Evolutionary conservation across 2,113 vertebrate species (phyloP).

Genomic region (Megaptera novaeangliae): DNA sequence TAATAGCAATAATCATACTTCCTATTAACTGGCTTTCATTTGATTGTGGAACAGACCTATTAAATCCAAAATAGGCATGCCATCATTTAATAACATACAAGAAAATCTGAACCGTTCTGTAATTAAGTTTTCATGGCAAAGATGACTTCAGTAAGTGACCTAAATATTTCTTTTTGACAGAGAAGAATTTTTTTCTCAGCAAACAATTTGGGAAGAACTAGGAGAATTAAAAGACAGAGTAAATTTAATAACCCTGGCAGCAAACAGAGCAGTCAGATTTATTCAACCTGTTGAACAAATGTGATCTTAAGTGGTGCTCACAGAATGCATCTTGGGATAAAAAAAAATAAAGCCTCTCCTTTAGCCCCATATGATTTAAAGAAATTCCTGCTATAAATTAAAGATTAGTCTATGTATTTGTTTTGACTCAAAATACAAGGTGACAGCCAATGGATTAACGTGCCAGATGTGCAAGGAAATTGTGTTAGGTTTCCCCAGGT

Average conservation of each 20-base stretch:
- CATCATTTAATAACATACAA: not conserved
- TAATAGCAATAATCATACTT: not conserved
- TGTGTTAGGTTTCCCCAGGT: not conserved
- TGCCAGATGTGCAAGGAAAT: not conserved
- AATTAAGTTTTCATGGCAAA: not conserved
- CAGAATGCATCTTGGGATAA: not conserved
- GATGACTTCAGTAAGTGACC: not conserved
- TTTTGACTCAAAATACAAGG: constrained; percentile 36
- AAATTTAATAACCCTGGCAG: not conserved
- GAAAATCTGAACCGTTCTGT: not conserved
- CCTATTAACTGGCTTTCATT: not conserved
- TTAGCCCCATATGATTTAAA: not conserved
- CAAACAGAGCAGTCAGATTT: constrained; percentile 11
- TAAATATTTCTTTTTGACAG: constrained; percentile 2
- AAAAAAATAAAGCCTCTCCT: not conserved
- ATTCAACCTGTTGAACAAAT: constrained; percentile 33
- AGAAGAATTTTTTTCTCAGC: not conserved
- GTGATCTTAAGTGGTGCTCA: not conserved
- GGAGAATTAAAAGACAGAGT: not conserved
- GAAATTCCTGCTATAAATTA: constrained; percentile 30
- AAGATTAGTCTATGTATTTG: constrained; percentile 19
- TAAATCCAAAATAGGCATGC: not conserved
- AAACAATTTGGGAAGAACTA: constrained; percentile 25
- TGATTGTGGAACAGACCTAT: not conserved
- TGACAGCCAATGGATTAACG: constrained; percentile 22